Base-by-base conservation (phyloP, 2,113 vertebrate genomes). In the Oryzias curvinotus region DNA sequence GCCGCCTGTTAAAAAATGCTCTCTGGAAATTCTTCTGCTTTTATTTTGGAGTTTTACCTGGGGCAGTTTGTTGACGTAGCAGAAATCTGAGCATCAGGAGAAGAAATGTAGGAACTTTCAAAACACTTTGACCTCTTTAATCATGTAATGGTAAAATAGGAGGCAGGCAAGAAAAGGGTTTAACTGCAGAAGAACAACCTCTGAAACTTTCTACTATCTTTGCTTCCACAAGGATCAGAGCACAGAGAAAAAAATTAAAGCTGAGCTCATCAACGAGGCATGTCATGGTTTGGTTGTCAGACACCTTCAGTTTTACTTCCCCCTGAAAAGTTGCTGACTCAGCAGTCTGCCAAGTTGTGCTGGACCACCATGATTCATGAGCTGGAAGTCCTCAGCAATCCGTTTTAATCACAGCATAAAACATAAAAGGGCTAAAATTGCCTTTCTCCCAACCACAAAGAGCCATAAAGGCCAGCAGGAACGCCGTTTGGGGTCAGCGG, bases 401-500 rank as follows among this genome's bases (percentile, higher is more conserved):
- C 23, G 57, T 13, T 66, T 71, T 63, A 47, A 60, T 68, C 43
- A 4, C 1, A 10, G 18, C 5, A 7, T 65, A 30, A 72, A 63
- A 68, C 51, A 42, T 26, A 52, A 62, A 46, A 16, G 21, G 41
- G 45, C 65, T 21, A 47, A 59, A 13, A 12, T 43, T 7, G 3
- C 58, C 18, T 52, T 74, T 52, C 12, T 50, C 10, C 17, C 1
- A 7, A 25, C 58, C 48, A 0, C 64, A 69, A 54, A 60, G 48
- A 60, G 46, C 45, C 53, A 55, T 44, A 3, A 18, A 52, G 65
- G 45, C 42, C 36, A 14, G 47, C 67, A 58, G 57, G 56, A 66
- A 61, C 5, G 53, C 26, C 18, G 61, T 52, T 49, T 48, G 53
- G 19, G 78, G 73, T 59, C 69, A 19, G 65, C 19, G 42, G 67